Conservation (phyloP, 2,888 invertebrate species). For the Tubiluchus corallicola region DNA sequence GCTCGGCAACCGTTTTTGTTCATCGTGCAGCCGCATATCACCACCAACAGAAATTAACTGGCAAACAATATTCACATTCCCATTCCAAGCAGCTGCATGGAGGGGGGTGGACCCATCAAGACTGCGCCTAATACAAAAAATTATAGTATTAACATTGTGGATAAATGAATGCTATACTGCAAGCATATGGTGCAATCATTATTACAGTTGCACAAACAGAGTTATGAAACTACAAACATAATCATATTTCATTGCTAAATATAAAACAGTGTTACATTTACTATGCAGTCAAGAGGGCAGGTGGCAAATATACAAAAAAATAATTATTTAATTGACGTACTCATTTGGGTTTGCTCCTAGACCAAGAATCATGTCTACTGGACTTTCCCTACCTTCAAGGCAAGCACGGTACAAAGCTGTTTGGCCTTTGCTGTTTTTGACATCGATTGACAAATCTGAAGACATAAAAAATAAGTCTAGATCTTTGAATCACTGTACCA, state of each 20-base stretch:
- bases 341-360: neutral
- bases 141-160: neutral
- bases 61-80: constrained; percentile 23
- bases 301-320: too few species aligned
- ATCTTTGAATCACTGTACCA: too few species aligned
- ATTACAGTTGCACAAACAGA: too few species aligned
- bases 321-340: too few species aligned
- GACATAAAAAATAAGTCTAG: too few species aligned
- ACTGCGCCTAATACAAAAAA: constrained; percentile 26
- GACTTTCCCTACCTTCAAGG: neutral
- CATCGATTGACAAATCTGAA: too few species aligned
- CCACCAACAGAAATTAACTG: constrained; percentile 29
- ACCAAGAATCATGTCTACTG: neutral
- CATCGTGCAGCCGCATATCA: constrained; percentile 30
- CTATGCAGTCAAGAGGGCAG: too few species aligned
- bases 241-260: too few species aligned
- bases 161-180: neutral
- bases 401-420: neutral
- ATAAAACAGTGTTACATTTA: too few species aligned
- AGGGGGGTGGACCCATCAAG: constrained; percentile 29
- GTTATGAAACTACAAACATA: too few species aligned
- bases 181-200: too few species aligned
- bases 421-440: constrained; percentile 1
- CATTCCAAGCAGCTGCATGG: constrained; percentile 28
- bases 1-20: constrained; percentile 22